A percentile compares a stretch with the other conserved stretches of the same genome.
phyloP scores from a whole-genome alignment of 2,888 invertebrate species.

The Heliconius ismenius region DNA sequence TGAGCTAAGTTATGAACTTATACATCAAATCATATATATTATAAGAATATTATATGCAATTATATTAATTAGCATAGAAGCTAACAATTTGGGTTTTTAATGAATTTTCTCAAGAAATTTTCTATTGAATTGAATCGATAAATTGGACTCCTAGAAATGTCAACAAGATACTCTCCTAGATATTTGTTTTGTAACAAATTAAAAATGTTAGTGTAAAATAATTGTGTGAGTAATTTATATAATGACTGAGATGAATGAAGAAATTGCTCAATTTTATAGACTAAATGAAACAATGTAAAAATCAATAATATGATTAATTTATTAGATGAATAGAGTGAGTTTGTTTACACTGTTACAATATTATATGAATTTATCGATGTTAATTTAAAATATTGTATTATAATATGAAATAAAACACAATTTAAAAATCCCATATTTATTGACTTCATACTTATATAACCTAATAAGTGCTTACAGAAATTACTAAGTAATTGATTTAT shows the following conservation, averaged over 20 bases:
- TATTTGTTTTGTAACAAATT: no score
- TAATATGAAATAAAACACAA: slow-evolving; percentile 9
- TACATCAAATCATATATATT: neutral
- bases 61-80: neutral
- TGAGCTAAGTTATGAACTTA: neutral
- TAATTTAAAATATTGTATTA: neutral
- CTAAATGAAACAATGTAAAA: neutral
- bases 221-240: neutral
- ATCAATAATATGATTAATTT: neutral
- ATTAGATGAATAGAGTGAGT: neutral
- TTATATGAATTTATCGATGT: neutral
- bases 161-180: no score
- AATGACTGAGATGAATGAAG: neutral
- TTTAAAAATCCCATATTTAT: slow-evolving; percentile 6
- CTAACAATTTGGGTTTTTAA: neutral
- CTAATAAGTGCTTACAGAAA: slow-evolving; percentile 23
- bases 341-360: neutral
- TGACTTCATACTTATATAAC: slow-evolving; percentile 10
- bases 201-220: no score
- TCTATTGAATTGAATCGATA: no score
- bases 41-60: neutral
- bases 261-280: neutral
- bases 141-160: no score
- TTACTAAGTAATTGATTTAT: slow-evolving; percentile 21
- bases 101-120: no score